These are phyloP conservation scores for Drosophila niveifrons DNA, from an alignment of 2,888 invertebrate species.

Conservation along the genomic window DNA sequence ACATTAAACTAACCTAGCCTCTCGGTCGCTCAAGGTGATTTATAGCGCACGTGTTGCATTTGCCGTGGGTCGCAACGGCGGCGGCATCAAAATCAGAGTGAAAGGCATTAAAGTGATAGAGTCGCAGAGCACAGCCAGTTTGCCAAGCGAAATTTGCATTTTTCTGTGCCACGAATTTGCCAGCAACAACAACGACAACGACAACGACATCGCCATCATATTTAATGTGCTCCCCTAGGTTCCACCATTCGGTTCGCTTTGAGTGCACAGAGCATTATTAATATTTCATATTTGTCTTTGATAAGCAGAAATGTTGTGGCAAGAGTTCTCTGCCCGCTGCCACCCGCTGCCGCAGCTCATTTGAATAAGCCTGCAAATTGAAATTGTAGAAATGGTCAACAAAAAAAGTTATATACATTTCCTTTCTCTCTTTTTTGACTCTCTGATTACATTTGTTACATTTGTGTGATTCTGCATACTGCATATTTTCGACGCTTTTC, in stretches of 20 bases:
- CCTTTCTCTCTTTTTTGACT: background rate
- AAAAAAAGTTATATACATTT: background rate
- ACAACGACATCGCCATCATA: constrained; percentile 50
- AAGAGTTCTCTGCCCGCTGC: background rate
- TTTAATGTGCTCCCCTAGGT: constrained; percentile 56
- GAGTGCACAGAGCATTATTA: constrained; percentile 61
- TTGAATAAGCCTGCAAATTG: constrained; percentile 63
- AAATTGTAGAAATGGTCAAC: constrained; percentile 41
- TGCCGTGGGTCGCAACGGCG: constrained; percentile 40
- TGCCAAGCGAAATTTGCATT: constrained; percentile 70
- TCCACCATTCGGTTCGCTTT: constrained; percentile 16
- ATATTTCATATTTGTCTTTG: constrained; percentile 80
- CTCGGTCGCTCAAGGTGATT: constrained; percentile 60
- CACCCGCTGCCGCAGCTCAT: constrained; percentile 32
- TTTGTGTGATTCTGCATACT: background rate
- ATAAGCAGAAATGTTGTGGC: constrained; percentile 60
- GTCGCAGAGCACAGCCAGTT: constrained; percentile 37
- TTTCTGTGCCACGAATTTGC: constrained; percentile 60
- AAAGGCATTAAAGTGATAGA: constrained; percentile 78
- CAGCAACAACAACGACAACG: constrained; percentile 13
- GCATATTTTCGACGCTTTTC: background rate
- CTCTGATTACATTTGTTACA: background rate
- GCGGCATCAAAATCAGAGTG: constrained; percentile 69
- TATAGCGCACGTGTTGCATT: constrained; percentile 79
- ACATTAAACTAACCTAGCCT: constrained; percentile 18